A percentile compares a stretch with the other conserved stretches of the same genome.
Conservation (phyloP, 2,113 vertebrate genomes). For the Xenopus borealis region DNA sequence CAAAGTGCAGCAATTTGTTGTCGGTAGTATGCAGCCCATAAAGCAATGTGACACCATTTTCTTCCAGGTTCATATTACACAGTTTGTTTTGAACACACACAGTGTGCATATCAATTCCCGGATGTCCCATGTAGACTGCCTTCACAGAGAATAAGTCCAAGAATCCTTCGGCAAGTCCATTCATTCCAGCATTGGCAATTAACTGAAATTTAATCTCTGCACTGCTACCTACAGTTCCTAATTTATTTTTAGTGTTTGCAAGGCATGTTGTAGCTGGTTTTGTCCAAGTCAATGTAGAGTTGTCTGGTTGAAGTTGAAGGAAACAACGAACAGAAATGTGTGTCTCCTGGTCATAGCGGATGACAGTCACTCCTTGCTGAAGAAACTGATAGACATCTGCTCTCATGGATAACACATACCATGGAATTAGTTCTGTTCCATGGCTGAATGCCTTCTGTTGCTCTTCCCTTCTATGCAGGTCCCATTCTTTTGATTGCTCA, state of each 20-base stretch:
- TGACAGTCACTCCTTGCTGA: conserved; percentile 89
- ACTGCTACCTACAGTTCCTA: conserved; percentile 51
- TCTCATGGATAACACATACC: conserved; percentile 88
- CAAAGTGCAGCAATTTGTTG: conserved; percentile 91
- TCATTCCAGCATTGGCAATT: conserved; percentile 71
- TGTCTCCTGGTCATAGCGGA: conserved; percentile 91
- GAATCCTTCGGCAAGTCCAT: conserved; percentile 79
- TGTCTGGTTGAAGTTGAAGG: conserved; percentile 91
- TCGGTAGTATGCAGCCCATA: conserved; percentile 93
- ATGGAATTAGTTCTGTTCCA: conserved; percentile 91
- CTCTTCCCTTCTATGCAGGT: conserved; percentile 74
- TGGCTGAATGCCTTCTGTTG: conserved; percentile 85
- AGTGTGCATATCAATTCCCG: conserved; percentile 83
- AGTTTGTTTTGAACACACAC: conserved; percentile 96
- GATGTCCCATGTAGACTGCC: conserved; percentile 93
- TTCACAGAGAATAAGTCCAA: conserved; percentile 89
- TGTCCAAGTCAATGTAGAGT: conserved; percentile 88
- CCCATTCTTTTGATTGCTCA: conserved; percentile 78
- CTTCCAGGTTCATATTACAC: conserved; percentile 78
- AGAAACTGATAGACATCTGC: conserved; percentile 92
- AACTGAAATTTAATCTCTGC: conserved; percentile 77
- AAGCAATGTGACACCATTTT: conserved; percentile 86
- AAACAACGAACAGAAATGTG: conserved; percentile 89
- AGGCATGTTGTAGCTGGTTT: conserved; percentile 75
- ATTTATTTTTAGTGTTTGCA: conserved; percentile 63